These are phyloP conservation scores for Flexamia atlantica DNA, from an alignment of 2,888 invertebrate genomes.

Conservation along the genomic window DNA sequence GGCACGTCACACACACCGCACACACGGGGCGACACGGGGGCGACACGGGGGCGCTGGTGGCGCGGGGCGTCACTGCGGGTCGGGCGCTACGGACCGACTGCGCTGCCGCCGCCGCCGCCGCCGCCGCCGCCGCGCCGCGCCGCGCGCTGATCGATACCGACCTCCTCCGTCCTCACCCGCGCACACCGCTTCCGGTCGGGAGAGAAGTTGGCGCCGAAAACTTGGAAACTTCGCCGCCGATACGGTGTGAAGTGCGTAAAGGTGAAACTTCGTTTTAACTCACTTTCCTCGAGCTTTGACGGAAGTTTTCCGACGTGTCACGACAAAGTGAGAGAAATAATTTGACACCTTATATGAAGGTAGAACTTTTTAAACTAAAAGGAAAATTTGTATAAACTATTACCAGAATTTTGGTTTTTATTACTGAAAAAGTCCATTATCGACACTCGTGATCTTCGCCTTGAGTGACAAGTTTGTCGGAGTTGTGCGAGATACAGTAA, in stretches of 20 bases:
- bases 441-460: too few relatives aligned
- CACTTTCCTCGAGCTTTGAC: too few relatives aligned
- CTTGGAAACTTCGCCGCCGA: too few relatives aligned
- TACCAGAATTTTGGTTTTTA: too few relatives aligned
- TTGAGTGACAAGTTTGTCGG: too few relatives aligned
- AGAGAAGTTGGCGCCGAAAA: too few relatives aligned
- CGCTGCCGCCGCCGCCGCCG: neutral
- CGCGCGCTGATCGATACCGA: neutral
- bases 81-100: conserved; percentile 14
- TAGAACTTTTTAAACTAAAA: too few relatives aligned
- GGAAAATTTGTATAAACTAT: too few relatives aligned
- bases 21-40: neutral
- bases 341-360: neutral
- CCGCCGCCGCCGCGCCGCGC: neutral
- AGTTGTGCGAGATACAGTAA: too few relatives aligned
- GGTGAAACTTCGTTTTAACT: too few relatives aligned
- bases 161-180: conserved; percentile 2
- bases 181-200: neutral
- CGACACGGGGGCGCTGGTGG: neutral
- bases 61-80: conserved; percentile 4
- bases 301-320: neutral
- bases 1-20: neutral
- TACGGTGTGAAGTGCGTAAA: neutral
- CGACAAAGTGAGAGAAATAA: too few relatives aligned
- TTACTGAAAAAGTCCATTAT: too few relatives aligned